Base-by-base conservation (phyloP, 2,888 invertebrate species). In the Lysandra bellargus region DNA sequence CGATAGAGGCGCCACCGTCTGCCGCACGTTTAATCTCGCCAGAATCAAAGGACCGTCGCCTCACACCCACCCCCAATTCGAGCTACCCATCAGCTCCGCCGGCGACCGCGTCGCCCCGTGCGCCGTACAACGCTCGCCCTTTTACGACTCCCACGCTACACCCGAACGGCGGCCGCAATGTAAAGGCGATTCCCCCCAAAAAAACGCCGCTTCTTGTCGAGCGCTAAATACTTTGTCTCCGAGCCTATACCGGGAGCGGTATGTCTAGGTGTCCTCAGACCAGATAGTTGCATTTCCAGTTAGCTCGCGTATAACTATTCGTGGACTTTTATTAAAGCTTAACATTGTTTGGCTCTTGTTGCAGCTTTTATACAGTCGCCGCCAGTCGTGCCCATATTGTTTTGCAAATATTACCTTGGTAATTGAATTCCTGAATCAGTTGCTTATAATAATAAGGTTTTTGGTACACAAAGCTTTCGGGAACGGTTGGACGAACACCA, bases 1-100 rank as follows among this genome's bases (percentile, higher is more conserved):
- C 95, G 94, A 95, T 95, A 93, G 92, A 92, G 92, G 92, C 93
- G 93, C 94, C 93, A 93, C 94, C 94, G 94, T 94, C 94, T 92
- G 94, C 92, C 92, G 93, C 95, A 93, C 93, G 95, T 92, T 93
- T 94, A 94, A 93, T 92, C 93, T 94, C 93, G 91, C 91, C 90
- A 90, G 91, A 94, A 93, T 92, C 93, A 92, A 93, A 93, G 94
- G 93, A 93, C 92, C 90, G 91, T 90, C 92, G 90, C 92, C 92
- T 91, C 92, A 92, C 91, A 90, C 91, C 92, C 90, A 87, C 88
- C 88, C 84, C 84, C 82, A 85, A 90, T 88, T 83, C 85, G 85
- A 84, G 87, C 86, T 87, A 87, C 88, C 86, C 86, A 86, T 87
- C 84, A 85, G 83, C 85, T 85, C 85, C 84, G 81, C 84, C 81